Evolutionary conservation across 1,140 invertebrate genomes (phyloP).

Genomic region (Brachystomella parvula): DNA sequence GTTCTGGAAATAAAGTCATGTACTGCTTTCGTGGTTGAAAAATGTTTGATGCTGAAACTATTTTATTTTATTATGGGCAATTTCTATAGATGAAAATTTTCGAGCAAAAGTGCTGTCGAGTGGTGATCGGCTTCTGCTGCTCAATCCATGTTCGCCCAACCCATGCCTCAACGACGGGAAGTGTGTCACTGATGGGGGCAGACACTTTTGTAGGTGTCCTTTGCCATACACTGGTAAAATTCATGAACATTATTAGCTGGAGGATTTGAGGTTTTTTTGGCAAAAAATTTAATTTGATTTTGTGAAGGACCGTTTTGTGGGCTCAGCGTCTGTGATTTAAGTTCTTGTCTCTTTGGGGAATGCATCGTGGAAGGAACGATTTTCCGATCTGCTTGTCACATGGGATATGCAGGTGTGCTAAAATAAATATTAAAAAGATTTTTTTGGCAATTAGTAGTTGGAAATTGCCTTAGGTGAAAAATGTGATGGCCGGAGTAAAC

Average conservation of each 20-base stretch:
- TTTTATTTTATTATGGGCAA: too few relatives aligned
- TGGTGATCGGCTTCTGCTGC: slow-evolving; percentile 28
- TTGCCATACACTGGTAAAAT: slow-evolving; percentile 45
- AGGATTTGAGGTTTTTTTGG: too few relatives aligned
- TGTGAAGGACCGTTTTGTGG: slow-evolving; percentile 62
- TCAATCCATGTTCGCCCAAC: slow-evolving; percentile 56
- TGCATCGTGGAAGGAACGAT: slow-evolving; percentile 48
- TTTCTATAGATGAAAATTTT: slow-evolving; percentile 36
- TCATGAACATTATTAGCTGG: too few relatives aligned
- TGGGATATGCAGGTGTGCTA: slow-evolving; percentile 52
- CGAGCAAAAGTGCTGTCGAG: slow-evolving; percentile 29
- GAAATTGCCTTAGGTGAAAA: slow-evolving; percentile 48
- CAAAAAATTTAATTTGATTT: too few relatives aligned
- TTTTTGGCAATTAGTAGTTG: too few relatives aligned
- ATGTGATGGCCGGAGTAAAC: slow-evolving; percentile 56
- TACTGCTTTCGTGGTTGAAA: too few relatives aligned
- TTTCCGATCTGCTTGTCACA: slow-evolving; percentile 48
- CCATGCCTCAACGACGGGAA: slow-evolving; percentile 59
- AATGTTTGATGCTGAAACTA: too few relatives aligned
- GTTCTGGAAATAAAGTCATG: too few relatives aligned
- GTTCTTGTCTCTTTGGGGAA: slow-evolving; percentile 60
- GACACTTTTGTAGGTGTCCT: slow-evolving; percentile 55
- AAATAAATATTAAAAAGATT: too few relatives aligned
- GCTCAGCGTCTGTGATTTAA: slow-evolving; percentile 59
- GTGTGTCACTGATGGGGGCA: slow-evolving; percentile 49